Base-by-base conservation (phyloP, 2,888 invertebrate genomes). In the Catocala sponsa region DNA sequence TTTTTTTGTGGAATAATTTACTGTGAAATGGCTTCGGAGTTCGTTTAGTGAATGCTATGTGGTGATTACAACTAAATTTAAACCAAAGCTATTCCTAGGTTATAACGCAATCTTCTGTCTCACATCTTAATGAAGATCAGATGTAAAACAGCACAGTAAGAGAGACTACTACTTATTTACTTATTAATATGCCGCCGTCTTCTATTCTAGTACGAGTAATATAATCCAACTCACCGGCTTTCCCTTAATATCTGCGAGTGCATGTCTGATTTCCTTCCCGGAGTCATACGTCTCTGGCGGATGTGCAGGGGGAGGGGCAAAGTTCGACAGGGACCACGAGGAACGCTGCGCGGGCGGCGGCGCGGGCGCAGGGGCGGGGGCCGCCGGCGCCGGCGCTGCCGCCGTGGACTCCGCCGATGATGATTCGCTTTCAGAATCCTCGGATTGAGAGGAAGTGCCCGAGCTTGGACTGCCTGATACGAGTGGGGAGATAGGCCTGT, bases 381-480 rank as follows among this genome's bases (percentile, higher is more conserved):
- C 60, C 67, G 86, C 79, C 12, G 86, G 94, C 56, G 95, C 96
- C 0, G 95, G 94, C 11, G 95, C 95, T 0, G 96, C 95, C 68
- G 96, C 95, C 6, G 96, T 68, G 0, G 96, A 95, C 79, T 95
- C 96, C 44, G 96, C 96, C 0, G 95, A 96, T 1, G 96, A 96
- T 5, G 95, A 94, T 77, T 95, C 92, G 80, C 81, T 78, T 48
- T 86, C 87, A 0, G 87, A 86, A 65, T 87, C 86, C 7, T 76
- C 77, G 44, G 87, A 86, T 1, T 80, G 86, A 11, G 87, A 87
- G 1, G 87, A 87, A 66, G 95, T 94, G 79, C 94, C 92, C 74
- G 96, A 82, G 83, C 95, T 89, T 42, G 91, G 90, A 72, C 92
- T 89, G 72, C 90, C 85, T 76, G 95, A 87, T 58, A 92, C 84